Evolutionary conservation across 2,113 vertebrate genomes (phyloP).

Genomic region (Clarias gariepinus): DNA sequence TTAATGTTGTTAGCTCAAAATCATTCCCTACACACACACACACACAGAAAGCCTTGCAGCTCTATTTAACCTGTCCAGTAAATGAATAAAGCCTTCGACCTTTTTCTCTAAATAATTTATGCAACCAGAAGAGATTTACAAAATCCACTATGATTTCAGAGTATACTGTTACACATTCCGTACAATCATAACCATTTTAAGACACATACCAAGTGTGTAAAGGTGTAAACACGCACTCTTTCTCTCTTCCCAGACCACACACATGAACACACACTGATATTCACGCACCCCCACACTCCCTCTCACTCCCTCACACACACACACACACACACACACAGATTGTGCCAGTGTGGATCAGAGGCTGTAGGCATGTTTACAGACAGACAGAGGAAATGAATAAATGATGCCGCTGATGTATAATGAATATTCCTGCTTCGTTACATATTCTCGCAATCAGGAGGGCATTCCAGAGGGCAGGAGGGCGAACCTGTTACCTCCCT

Average conservation of each 20-base stretch:
- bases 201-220: conserved; percentile 22
- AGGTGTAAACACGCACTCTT: neutral
- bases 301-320: conserved; percentile 40
- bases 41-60: conserved; percentile 15
- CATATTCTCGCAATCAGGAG: conserved; percentile 74
- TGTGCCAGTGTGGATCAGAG: conserved; percentile 52
- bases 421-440: conserved; percentile 73
- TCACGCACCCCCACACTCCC: neutral
- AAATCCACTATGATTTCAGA: conserved; percentile 24
- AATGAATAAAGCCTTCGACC: conserved; percentile 53
- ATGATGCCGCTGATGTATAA: conserved; percentile 76
- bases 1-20: neutral
- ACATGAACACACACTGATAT: conserved; percentile 33
- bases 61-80: conserved; percentile 46
- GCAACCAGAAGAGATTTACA: conserved; percentile 7
- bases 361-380: conserved; percentile 68
- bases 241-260: conserved; percentile 27
- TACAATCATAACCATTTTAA: conserved; percentile 24
- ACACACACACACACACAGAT: conserved; percentile 45
- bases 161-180: conserved; percentile 19
- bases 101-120: conserved; percentile 52
- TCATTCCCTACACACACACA: neutral
- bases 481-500: conserved; percentile 13
- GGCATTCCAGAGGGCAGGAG: conserved; percentile 60
- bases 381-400: conserved; percentile 74